These are phyloP conservation scores for Lepilemur ruficaudatus DNA, from an alignment of 2,797 vertebrate species.

Conservation along the genomic window DNA sequence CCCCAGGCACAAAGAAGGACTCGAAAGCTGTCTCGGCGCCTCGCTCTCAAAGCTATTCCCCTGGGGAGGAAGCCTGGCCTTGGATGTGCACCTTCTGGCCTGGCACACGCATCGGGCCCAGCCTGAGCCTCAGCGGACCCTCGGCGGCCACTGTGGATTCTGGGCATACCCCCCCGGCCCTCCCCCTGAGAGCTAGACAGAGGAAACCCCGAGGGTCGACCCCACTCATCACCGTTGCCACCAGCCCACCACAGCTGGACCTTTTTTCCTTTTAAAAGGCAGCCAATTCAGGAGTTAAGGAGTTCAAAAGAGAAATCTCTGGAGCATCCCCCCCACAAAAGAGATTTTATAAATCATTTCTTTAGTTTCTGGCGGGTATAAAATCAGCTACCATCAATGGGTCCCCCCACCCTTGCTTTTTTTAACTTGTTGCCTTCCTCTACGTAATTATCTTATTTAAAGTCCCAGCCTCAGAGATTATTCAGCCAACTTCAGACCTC, in stretches of 20 bases:
- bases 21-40: accelerated
- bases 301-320: not conserved
- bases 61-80: not conserved
- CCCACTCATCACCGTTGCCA: not conserved
- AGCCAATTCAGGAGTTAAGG: not conserved
- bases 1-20: not conserved
- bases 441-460: not conserved
- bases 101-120: not conserved
- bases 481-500: constrained; percentile 1
- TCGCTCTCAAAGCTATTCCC: not conserved
- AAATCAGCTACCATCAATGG: not conserved
- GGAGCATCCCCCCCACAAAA: not conserved
- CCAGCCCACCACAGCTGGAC: not conserved
- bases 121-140: not conserved
- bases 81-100: not conserved
- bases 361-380: not conserved
- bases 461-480: not conserved
- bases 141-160: not conserved
- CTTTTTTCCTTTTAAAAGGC: not conserved
- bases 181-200: not conserved
- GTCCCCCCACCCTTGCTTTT: not conserved
- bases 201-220: not conserved
- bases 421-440: not conserved
- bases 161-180: not conserved
- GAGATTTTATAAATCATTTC: not conserved